phyloP scores from a whole-genome alignment of 2,888 invertebrate species.

The Protodeltote pygarga region DNA sequence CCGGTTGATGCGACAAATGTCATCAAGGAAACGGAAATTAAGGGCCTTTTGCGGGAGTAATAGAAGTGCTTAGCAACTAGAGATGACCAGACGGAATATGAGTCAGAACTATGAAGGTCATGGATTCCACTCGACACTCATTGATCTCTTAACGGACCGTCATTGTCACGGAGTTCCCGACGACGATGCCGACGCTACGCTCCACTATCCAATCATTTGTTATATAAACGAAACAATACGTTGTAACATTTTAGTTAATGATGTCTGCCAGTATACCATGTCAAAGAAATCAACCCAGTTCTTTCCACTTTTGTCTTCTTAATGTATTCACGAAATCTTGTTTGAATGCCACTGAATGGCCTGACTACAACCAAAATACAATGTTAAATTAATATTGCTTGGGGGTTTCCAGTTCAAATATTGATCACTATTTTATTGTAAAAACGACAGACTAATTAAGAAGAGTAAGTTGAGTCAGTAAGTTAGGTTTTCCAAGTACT shows the following conservation, averaged over 20 bases:
- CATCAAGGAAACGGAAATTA: constrained; percentile 13
- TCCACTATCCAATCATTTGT: constrained; percentile 71
- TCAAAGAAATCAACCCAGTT: constrained; percentile 55
- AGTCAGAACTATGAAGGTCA: constrained; percentile 40
- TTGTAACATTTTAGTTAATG: constrained; percentile 64
- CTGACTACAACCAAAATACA: constrained; percentile 23
- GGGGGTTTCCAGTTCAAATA: constrained; percentile 42
- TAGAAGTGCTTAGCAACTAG: constrained; percentile 40
- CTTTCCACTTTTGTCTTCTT: constrained; percentile 48
- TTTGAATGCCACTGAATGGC: constrained; percentile 42
- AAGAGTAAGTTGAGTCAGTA: constrained; percentile 9
- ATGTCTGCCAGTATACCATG: constrained; percentile 53
- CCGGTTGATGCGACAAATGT: constrained; percentile 2
- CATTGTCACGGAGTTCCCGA: constrained; percentile 56
- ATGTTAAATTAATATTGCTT: constrained; percentile 45
- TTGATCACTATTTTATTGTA: constrained; percentile 38
- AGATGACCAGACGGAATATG: constrained; percentile 41
- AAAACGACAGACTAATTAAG: constrained; percentile 19
- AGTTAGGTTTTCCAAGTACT: constrained; percentile 1
- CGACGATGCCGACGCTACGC: constrained; percentile 52
- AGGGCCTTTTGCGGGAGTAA: constrained; percentile 12
- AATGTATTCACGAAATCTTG: constrained; percentile 36
- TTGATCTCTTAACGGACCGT: constrained; percentile 65
- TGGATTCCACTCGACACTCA: constrained; percentile 44
- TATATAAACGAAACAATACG: constrained; percentile 74